Base-by-base conservation (phyloP, 1,140 invertebrate species). In the Drosophila nigrodunni region DNA sequence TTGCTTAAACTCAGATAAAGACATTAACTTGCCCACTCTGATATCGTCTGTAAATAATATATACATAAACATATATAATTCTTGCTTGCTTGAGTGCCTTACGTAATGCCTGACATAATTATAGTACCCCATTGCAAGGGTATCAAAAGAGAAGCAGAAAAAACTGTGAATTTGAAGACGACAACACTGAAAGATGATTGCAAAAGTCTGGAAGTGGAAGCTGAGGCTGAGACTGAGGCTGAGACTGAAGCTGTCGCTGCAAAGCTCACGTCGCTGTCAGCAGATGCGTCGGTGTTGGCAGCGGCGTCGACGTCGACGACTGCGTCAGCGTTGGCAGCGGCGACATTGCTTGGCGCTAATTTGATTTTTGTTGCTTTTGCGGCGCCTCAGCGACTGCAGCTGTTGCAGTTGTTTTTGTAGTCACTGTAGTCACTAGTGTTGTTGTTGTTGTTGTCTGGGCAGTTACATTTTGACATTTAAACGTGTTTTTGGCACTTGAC, bases 401-500 rank as follows among this genome's bases (percentile, higher is more conserved):
- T 60, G 69, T 58, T 57, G 77, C 47, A 50, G 59, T 69, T 76
- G 70, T 76, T 76, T 52, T 69, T 50, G 35, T 9, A 54, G 37
- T 39, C 58, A 30, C 34, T 52, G 25, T 30, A 5, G 25, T 30
- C 18, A 21, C 18, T 21, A 21, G 18, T 65, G 58, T 30, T 69
- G 73, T 55, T 64, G 44, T 61, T 64, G 30, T 41, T 57, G 47
- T 37, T 55, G 67, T 41, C 69, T 64, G 66, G 64, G 62, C 47
- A 82, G 76, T 87, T 87, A 87, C 82, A 87, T 86, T 86, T 80
- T 87, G 83, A 87, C 83, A 87, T 88, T 88, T 80, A 88, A 88
- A 88, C 83, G 82, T 88, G 83, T 88, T 89, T 86, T 87, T 88
- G 83, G 80, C 82, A 85, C 82, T 85, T 85, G 73, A 70, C 73